These are phyloP conservation scores for Axis porcinus DNA, from an alignment of 2,113 vertebrate species.

Conservation along the genomic window DNA sequence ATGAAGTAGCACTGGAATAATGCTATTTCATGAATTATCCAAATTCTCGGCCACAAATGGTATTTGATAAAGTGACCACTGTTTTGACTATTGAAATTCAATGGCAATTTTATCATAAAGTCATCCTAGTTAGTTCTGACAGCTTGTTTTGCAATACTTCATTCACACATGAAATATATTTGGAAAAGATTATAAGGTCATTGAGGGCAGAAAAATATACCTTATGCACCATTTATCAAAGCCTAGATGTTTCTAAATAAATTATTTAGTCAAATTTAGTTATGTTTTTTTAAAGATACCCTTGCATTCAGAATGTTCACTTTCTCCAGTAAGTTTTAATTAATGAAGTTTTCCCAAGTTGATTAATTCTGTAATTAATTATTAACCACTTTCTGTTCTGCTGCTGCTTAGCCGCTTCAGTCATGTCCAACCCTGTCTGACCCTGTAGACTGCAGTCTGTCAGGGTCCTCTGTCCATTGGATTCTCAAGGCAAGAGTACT, in stretches of 20 bases:
- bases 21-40: neutral
- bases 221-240: neutral
- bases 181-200: neutral
- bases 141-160: neutral
- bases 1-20: neutral
- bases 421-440: neutral
- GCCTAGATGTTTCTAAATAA: neutral
- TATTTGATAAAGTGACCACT: neutral
- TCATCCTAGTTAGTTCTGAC: neutral
- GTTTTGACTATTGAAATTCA: conserved; percentile 4
- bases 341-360: neutral
- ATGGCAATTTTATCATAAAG: neutral
- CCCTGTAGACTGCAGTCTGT: neutral
- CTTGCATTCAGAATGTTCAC: neutral
- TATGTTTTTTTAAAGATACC: neutral
- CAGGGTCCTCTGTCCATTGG: neutral
- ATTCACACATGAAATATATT: neutral
- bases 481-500: neutral
- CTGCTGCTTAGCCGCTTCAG: neutral
- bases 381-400: neutral
- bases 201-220: neutral
- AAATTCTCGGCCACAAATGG: neutral
- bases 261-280: neutral
- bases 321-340: neutral
- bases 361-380: neutral